These are phyloP conservation scores for Cydia splendana DNA, from an alignment of 1,140 invertebrate genomes.

Conservation along the genomic window DNA sequence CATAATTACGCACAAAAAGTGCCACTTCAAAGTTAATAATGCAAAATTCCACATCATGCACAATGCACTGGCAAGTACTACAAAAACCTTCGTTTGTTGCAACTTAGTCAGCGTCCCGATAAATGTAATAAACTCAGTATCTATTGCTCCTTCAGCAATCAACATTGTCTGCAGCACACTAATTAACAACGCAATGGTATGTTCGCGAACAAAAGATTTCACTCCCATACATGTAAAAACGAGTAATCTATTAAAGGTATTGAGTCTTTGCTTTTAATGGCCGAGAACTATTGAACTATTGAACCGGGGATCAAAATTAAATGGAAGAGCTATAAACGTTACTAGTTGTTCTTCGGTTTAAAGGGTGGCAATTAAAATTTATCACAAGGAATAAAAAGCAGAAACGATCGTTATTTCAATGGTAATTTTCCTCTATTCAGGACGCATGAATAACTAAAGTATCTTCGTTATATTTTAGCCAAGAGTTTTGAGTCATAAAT, in stretches of 20 bases:
- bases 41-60: slow-evolving; percentile 70
- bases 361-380: slow-evolving; percentile 55
- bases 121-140: slow-evolving; percentile 8
- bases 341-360: slow-evolving; percentile 43
- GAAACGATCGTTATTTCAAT: slow-evolving; percentile 41
- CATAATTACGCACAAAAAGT: slow-evolving; percentile 68
- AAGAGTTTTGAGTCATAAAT: slow-evolving; percentile 9
- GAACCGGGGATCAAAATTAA: slow-evolving; percentile 45
- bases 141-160: slow-evolving; percentile 21
- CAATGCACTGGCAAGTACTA: slow-evolving; percentile 41
- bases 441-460: slow-evolving; percentile 25
- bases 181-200: slow-evolving; percentile 23
- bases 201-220: slow-evolving; percentile 4
- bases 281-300: slow-evolving; percentile 44
- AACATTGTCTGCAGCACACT: not conserved
- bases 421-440: slow-evolving; percentile 44
- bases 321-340: slow-evolving; percentile 43
- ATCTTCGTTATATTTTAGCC: not conserved
- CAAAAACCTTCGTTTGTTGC: slow-evolving; percentile 58
- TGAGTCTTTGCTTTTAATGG: slow-evolving; percentile 36
- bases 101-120: slow-evolving; percentile 53
- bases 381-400: slow-evolving; percentile 46
- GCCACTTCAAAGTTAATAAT: slow-evolving; percentile 69
- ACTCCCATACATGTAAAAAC: slow-evolving; percentile 36
- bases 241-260: slow-evolving; percentile 21